Evolutionary conservation across 2,797 vertebrate species (phyloP).

Genomic region (Discoglossus pictus): DNA sequence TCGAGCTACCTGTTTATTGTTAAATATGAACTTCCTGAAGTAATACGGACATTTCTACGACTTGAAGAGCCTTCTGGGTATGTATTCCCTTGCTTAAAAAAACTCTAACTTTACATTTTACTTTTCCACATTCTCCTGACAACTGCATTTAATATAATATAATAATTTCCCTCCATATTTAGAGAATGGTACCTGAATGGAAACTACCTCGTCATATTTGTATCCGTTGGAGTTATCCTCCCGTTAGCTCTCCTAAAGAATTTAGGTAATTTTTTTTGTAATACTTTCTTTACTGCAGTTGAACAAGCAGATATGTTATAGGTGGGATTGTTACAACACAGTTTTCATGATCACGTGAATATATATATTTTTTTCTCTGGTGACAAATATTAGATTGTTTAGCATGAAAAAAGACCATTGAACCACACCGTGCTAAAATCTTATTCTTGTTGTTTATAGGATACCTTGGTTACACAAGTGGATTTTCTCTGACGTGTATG

Average conservation of each 20-base stretch:
- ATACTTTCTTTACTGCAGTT: slow-evolving; percentile 3
- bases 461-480: slow-evolving; percentile 96
- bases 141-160: not conserved
- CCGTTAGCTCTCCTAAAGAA: slow-evolving; percentile 93
- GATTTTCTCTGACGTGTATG: slow-evolving; percentile 95
- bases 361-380: too few relatives aligned
- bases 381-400: not conserved
- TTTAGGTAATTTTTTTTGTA: slow-evolving; percentile 76
- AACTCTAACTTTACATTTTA: not conserved
- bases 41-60: slow-evolving; percentile 86
- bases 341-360: too few relatives aligned
- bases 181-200: slow-evolving; percentile 97
- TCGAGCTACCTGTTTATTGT: slow-evolving; percentile 99
- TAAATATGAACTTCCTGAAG: slow-evolving; percentile 98
- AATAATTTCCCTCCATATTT: slow-evolving; percentile 48
- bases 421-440: too few relatives aligned
- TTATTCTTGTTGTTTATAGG: slow-evolving; percentile 69
- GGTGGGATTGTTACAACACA: too few relatives aligned
- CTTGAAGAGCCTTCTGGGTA: slow-evolving; percentile 88
- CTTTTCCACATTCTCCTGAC: too few relatives aligned
- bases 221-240: slow-evolving; percentile 89
- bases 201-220: slow-evolving; percentile 92
- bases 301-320: not conserved
- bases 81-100: slow-evolving; percentile 54
- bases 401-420: not conserved